Evolutionary conservation across 2,113 vertebrate species (phyloP).

Genomic region (Corythoichthys haematopterus): DNA sequence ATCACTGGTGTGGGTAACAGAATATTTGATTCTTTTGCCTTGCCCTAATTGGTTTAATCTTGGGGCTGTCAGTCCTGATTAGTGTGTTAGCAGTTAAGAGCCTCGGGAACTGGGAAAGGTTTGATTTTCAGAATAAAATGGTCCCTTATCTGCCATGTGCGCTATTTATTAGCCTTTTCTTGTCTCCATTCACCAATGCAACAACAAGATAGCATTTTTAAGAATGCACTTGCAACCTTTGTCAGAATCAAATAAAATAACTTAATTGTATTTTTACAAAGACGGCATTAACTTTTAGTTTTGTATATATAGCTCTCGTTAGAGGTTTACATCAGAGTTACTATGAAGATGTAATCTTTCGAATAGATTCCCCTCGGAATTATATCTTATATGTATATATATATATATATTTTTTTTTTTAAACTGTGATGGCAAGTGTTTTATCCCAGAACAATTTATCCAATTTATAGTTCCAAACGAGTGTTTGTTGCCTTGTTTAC

Average conservation of each 20-base stretch:
- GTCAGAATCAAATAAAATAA: background rate
- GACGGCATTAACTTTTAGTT: background rate
- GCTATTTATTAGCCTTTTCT: slow-evolving; percentile 38
- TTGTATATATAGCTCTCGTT: background rate
- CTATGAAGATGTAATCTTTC: background rate
- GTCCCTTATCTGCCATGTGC: slow-evolving; percentile 35
- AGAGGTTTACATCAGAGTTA: background rate
- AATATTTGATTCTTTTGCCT: slow-evolving; percentile 67
- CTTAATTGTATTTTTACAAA: background rate
- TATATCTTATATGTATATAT: too few relatives aligned
- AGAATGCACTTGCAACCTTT: background rate
- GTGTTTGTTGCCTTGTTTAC: slow-evolving; percentile 38
- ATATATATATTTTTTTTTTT: background rate
- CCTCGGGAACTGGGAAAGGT: slow-evolving; percentile 31
- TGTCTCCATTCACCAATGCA: slow-evolving; percentile 25
- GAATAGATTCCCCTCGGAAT: background rate
- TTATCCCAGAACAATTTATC: slow-evolving; percentile 9
- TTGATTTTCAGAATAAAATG: slow-evolving; percentile 57
- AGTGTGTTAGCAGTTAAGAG: slow-evolving; percentile 49
- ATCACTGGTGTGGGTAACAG: slow-evolving; percentile 63
- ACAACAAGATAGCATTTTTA: slow-evolving; percentile 24
- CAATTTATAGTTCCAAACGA: slow-evolving; percentile 35
- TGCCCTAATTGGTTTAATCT: slow-evolving; percentile 74
- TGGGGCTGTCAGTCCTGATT: slow-evolving; percentile 71
- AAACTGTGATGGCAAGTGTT: background rate